Base-by-base conservation (phyloP, 2,797 vertebrate species). In the Melanitta fusca region DNA sequence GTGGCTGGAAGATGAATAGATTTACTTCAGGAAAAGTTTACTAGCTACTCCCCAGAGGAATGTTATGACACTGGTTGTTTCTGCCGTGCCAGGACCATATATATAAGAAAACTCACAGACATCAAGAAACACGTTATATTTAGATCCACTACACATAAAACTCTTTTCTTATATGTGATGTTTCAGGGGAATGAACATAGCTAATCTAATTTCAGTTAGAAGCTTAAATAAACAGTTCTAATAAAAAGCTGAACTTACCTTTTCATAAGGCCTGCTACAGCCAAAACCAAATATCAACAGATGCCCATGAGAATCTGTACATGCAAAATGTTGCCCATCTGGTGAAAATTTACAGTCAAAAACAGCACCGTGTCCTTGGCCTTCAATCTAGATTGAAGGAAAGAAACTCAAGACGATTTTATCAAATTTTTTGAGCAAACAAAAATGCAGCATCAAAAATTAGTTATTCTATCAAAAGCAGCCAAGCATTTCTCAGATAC, bases 301-400 rank as follows among this genome's bases (percentile, higher is more conserved):
- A 97, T 99, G 99, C 49, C 99, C 99, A 47, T 99, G 99, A 77
- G 99, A 99, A 97, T 99, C 99, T 58, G 99, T 99, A 96, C 99
- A 99, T 65, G 99, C 99, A 57, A 99, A 99, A 88, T 99, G 99
- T 64, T 99, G 99, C 73, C 99, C 99, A 77, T 99, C 99, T 17
- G 99, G 98, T 61, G 99, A 99, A 96, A 99, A 99, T 96, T 99
- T 99, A 96, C 99, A 99, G 96, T 99, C 99, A 91, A 99, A 99
- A 64, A 99, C 99, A 39, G 99, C 99, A 88, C 99, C 99, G 0
- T 99, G 99, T 88, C 99, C 99, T 97, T 99, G 99, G 54, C 99
- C 99, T 97, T 99, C 99, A 82, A 99, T 99, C 99, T 99, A 95
- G 28, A 80, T 70, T 5, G 34, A 84, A 93, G 21, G 19, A 78